Conservation (phyloP, 2,113 vertebrate genomes). For the Amazona vittata region DNA sequence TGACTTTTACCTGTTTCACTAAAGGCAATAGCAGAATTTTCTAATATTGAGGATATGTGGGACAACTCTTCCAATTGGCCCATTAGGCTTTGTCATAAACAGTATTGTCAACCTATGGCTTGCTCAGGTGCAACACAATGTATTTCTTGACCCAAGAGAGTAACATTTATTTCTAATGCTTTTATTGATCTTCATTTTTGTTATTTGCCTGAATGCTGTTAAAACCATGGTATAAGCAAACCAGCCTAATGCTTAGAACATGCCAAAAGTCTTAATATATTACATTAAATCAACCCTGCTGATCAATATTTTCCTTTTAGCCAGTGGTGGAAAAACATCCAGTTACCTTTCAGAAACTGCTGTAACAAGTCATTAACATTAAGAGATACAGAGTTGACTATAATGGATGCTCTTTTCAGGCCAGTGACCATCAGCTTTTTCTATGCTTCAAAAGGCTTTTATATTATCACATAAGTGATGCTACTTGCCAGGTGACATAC, state of each 20-base stretch:
- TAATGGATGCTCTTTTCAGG: not conserved
- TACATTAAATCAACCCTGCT: not conserved
- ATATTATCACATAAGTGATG: not conserved
- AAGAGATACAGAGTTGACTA: not conserved
- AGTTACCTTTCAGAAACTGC: constrained; percentile 19
- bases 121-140: constrained; percentile 23
- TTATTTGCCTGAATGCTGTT: constrained; percentile 46
- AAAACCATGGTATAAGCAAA: constrained; percentile 11
- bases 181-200: constrained; percentile 57
- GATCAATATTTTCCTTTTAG: constrained; percentile 42
- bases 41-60: not conserved
- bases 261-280: not conserved
- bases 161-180: constrained; percentile 58
- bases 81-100: constrained; percentile 5
- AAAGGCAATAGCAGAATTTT: not conserved
- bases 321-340: not conserved
- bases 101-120: constrained; percentile 47
- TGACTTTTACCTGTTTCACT: not conserved
- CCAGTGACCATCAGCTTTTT: not conserved
- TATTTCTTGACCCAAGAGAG: constrained; percentile 8
- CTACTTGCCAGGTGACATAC: not conserved
- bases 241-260: not conserved
- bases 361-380: not conserved
- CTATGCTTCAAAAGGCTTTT: not conserved
- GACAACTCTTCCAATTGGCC: not conserved